Evolutionary conservation across 2,113 vertebrate species (phyloP).

Genomic region (Eptesicus fuscus): DNA sequence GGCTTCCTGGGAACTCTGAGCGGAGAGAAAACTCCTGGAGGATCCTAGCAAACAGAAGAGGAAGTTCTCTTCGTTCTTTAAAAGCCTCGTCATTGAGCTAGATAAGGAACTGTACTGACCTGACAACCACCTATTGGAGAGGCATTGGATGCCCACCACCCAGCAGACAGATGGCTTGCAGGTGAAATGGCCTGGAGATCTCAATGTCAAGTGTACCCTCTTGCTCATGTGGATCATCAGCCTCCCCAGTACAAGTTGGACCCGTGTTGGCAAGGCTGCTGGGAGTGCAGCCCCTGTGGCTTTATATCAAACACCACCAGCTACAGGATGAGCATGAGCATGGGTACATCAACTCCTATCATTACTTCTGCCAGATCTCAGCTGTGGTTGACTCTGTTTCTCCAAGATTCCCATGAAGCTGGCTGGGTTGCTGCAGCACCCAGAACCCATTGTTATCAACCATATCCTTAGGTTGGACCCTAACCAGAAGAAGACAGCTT

Average conservation of each 20-base stretch:
- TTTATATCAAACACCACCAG: conserved; percentile 99
- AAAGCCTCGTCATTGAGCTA: conserved; percentile 96
- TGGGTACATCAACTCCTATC: conserved; percentile 98
- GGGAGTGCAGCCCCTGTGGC: conserved; percentile 97
- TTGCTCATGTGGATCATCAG: conserved; percentile 98
- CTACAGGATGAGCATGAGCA: conserved; percentile 96
- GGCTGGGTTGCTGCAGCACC: conserved; percentile 94
- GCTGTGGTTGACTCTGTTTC: conserved; percentile 92
- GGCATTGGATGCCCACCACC: conserved; percentile 96
- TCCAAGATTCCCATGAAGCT: conserved; percentile 97
- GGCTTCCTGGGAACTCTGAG: conserved; percentile 96
- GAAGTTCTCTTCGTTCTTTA: conserved; percentile 98
- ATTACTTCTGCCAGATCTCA: conserved; percentile 97
- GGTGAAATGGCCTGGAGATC: conserved; percentile 95
- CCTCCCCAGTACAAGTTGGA: conserved; percentile 98
- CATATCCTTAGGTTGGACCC: conserved; percentile 96
- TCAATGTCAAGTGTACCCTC: conserved; percentile 96
- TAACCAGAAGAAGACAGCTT: conserved; percentile 96
- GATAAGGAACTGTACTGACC: conserved; percentile 97
- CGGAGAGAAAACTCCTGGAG: conserved; percentile 96
- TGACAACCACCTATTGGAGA: conserved; percentile 98
- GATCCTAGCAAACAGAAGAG: conserved; percentile 97
- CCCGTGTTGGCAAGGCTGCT: conserved; percentile 93
- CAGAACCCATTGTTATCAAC: conserved; percentile 97
- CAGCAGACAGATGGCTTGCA: conserved; percentile 99